phyloP scores from a whole-genome alignment of 2,113 vertebrate genomes.

The Glaucomys volans region DNA sequence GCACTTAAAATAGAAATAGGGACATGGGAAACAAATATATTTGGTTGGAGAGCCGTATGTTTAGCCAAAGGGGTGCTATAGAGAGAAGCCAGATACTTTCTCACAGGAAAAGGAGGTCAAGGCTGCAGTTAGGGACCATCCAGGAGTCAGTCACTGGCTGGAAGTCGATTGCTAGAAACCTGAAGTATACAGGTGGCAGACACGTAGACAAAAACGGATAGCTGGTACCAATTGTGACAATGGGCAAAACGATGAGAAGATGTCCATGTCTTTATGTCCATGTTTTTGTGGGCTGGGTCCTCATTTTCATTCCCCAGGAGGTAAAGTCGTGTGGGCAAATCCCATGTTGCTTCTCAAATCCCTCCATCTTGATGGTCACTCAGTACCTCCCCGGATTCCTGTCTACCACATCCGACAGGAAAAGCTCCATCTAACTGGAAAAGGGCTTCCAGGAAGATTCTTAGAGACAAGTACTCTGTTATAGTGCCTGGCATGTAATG shows the following conservation, averaged over 20 bases:
- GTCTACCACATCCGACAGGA: background rate
- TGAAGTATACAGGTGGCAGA: background rate
- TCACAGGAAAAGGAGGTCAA: background rate
- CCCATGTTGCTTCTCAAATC: conserved; percentile 12
- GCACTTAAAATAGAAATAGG: background rate
- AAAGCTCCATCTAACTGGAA: background rate
- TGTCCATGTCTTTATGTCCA: conserved; percentile 12
- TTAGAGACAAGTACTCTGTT: background rate
- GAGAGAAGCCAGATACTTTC: background rate
- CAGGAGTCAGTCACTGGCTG: background rate
- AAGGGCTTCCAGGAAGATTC: background rate
- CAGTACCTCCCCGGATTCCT: background rate
- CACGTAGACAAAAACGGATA: background rate
- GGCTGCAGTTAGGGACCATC: background rate
- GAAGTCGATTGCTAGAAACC: background rate
- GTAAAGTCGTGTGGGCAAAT: background rate
- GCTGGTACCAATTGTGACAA: background rate
- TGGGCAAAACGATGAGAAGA: background rate
- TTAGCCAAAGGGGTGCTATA: background rate
- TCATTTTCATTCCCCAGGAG: background rate
- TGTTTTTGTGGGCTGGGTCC: background rate
- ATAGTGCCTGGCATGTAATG: background rate
- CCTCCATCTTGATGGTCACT: background rate
- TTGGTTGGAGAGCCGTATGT: background rate
- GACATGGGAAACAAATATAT: background rate